A percentile compares a stretch with the other conserved stretches of the same genome.
These are phyloP conservation scores for Neoascia interrupta DNA, from an alignment of 2,888 invertebrate genomes.

Conservation along the genomic window DNA sequence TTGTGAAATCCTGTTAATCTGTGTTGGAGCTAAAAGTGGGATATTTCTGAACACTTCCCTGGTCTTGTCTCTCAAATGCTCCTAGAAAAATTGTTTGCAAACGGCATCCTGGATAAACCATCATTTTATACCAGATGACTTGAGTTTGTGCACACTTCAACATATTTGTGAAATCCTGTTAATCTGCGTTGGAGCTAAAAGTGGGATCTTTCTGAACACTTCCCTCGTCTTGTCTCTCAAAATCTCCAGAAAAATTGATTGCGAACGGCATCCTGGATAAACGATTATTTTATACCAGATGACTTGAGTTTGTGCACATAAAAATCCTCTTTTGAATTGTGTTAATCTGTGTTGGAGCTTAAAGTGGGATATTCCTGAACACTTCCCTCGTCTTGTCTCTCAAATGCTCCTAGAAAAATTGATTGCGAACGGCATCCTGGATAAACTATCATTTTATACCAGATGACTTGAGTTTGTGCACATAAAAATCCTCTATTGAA, in stretches of 20 bases:
- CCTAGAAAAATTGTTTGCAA: neutral
- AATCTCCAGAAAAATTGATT: neutral
- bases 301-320: constrained; percentile 66
- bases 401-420: neutral
- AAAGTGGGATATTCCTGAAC: constrained; percentile 70
- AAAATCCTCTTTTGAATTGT: too few species aligned
- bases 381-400: neutral
- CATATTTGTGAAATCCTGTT: neutral
- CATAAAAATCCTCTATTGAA: neutral
- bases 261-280: constrained; percentile 5
- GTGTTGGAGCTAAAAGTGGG: neutral
- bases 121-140: neutral
- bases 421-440: neutral
- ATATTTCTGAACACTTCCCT: neutral
- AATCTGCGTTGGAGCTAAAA: neutral
- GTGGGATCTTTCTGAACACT: neutral
- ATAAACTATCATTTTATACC: neutral
- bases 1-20: neutral
- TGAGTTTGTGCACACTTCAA: neutral
- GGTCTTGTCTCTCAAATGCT: neutral
- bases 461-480: neutral
- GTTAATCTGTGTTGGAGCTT: constrained; percentile 66
- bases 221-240: neutral
- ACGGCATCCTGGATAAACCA: neutral
- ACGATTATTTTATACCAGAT: constrained; percentile 1